Base-by-base conservation (phyloP, 2,797 vertebrate genomes). In the Onychomys leucogaster region DNA sequence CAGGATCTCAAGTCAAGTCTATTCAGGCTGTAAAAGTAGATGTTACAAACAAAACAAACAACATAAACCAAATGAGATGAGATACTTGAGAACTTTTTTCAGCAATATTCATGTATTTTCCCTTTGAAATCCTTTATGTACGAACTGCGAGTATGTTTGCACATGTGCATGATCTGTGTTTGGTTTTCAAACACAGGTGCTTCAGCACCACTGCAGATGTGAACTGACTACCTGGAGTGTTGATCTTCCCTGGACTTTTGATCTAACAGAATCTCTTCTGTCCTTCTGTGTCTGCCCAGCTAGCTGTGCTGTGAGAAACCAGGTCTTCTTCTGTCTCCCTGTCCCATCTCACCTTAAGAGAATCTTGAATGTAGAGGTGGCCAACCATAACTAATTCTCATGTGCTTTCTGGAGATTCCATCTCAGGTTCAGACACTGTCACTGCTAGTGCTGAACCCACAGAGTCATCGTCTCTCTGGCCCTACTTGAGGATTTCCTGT, bases 201-300 rank as follows among this genome's bases (percentile, higher is more conserved):
- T 73, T 73, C 37, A 25, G 37, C 25, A 61, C 57, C 29, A 27
- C 37, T 83, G 37, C 4, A 0, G 25, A 61, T 8, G 2, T 29
- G 14, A 29, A 3, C 37, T 43, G 14, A 29, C 55, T 17, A 0
- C 7, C 57, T 43, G 6, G 57, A 29, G 13, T 10, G n/a, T 2
- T 46, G 21, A 10, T 37, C 37, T 73, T 41, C 21, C 5, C 21
- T 73, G 71, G 52, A 12, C 52, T 13, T 52, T 2, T 52, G 13
- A 13, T 32, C 3, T 11, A 65, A 32, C 27, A 32, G 11, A 65
- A 32, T 80, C 29, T 13, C 63, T 12, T 55, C 1, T 12, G 65
- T 69, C 65, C 65, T 71, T 19, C 14, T 17, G 8, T 71, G n/a
- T 71, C 32, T 71, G 17, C 65, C 14, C 14, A n/a, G 65, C 32